Conservation (phyloP, 64 coral and sea anemone genomes). For the Anthopleura sola region DNA sequence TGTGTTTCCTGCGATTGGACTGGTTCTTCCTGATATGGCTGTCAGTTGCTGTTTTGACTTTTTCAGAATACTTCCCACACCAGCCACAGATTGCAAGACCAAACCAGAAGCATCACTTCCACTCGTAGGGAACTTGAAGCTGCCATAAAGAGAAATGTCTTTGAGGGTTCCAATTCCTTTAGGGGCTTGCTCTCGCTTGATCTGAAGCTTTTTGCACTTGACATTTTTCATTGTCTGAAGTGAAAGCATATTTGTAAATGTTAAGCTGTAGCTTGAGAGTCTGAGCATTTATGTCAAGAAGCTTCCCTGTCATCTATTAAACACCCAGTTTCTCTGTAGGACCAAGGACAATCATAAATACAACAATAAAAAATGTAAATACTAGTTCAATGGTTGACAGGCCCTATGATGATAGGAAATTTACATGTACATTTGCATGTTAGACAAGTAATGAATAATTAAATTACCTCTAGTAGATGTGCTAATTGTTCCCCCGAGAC, state of each 20-base stretch:
- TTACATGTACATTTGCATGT: too few relatives aligned
- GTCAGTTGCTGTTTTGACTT: neutral
- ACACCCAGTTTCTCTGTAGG: too few relatives aligned
- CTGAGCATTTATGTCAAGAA: too few relatives aligned
- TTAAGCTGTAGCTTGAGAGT: too few relatives aligned
- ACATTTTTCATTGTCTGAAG: slow-evolving; percentile 24
- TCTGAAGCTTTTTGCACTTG: neutral
- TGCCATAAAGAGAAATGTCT: slow-evolving; percentile 40
- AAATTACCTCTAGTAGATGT: neutral
- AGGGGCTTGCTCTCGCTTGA: slow-evolving; percentile 27
- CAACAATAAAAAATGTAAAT: too few relatives aligned
- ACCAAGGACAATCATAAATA: too few relatives aligned
- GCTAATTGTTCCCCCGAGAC: slow-evolving; percentile 22
- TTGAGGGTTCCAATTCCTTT: slow-evolving; percentile 39
- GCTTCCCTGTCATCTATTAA: too few relatives aligned
- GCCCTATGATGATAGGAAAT: too few relatives aligned
- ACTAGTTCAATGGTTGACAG: too few relatives aligned
- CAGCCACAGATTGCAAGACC: slow-evolving; percentile 2
- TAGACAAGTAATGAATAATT: too few relatives aligned
- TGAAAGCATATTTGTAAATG: too few relatives aligned
- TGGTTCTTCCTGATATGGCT: neutral
- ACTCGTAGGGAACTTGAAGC: slow-evolving; percentile 10
- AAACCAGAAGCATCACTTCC: neutral
- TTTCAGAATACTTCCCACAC: slow-evolving; percentile 1
- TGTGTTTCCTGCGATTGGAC: neutral